phyloP scores from a whole-genome alignment of 2,113 vertebrate species.

The Chionomys nivalis region DNA sequence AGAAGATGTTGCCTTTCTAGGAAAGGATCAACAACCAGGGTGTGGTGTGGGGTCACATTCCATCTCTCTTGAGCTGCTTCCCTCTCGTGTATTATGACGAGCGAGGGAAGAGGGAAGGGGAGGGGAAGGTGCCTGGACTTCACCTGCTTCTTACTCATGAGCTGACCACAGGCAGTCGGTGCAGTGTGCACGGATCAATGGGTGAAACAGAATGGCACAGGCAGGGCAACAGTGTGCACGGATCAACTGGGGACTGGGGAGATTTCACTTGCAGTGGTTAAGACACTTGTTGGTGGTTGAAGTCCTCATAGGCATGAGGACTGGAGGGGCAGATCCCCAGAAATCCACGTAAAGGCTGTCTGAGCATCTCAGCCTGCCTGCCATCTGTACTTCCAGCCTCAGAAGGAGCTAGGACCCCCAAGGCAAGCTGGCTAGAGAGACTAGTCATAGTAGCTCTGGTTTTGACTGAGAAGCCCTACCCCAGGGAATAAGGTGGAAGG shows the following conservation, averaged over 20 bases:
- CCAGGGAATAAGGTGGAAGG: too few relatives aligned
- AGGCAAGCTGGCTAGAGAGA: too few relatives aligned
- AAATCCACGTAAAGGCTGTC: not conserved
- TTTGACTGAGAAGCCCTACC: not conserved
- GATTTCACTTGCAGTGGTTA: not conserved
- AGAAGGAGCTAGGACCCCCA: not conserved
- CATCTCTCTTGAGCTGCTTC: not conserved
- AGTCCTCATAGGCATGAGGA: not conserved
- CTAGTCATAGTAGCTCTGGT: not conserved
- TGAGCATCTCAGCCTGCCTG: not conserved
- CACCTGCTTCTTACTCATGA: not conserved
- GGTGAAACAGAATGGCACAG: accelerated
- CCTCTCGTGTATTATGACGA: too few relatives aligned
- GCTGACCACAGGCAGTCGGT: accelerated
- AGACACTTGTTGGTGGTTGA: not conserved
- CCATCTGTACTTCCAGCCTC: not conserved
- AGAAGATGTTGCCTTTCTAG: not conserved
- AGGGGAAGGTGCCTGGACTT: accelerated
- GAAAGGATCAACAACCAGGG: not conserved
- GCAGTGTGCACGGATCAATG: accelerated
- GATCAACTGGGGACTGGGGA: not conserved
- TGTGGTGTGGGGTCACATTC: too few relatives aligned
- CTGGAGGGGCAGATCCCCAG: not conserved
- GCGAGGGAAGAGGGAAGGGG: not conserved
- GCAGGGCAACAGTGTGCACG: too few relatives aligned